A percentile compares a stretch with the other conserved stretches of the same genome.
Evolutionary conservation across 1,140 invertebrate genomes (phyloP).

Genomic region (Thalassaphorura encarpata): DNA sequence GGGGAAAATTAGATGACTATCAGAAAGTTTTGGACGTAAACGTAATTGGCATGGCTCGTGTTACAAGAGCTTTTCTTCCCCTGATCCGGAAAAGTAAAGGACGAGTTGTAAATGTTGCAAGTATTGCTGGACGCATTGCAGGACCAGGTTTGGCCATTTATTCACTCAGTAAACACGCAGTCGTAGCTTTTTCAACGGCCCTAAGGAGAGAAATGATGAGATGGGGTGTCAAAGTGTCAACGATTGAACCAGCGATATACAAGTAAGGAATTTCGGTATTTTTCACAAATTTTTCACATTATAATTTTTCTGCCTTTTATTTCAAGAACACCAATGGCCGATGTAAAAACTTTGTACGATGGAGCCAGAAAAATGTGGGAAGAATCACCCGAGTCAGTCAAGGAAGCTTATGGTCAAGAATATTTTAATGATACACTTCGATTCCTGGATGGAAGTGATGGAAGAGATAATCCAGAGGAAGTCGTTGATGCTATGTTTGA

Average conservation of each 20-base stretch:
- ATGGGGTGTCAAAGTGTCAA: conserved; percentile 43
- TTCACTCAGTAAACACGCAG: conserved; percentile 45
- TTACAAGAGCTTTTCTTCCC: conserved; percentile 44
- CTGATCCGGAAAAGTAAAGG: conserved; percentile 38
- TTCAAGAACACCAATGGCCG: background rate
- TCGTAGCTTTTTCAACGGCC: conserved; percentile 45
- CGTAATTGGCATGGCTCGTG: conserved; percentile 42
- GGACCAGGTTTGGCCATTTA: conserved; percentile 44
- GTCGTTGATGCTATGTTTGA: background rate
- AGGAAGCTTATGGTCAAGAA: background rate
- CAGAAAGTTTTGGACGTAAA: conserved; percentile 44
- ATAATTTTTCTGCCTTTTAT: too few relatives aligned
- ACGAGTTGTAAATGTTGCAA: conserved; percentile 45
- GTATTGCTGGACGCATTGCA: conserved; percentile 43
- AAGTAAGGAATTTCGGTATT: conserved; percentile 39
- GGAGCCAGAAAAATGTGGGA: background rate
- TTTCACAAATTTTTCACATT: too few relatives aligned
- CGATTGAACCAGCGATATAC: conserved; percentile 44
- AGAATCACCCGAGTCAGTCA: background rate
- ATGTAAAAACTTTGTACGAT: background rate
- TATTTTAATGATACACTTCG: background rate
- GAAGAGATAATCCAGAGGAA: background rate
- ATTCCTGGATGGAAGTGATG: background rate
- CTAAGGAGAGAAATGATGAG: conserved; percentile 46
- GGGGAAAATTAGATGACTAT: conserved; percentile 36